phyloP scores from a whole-genome alignment of 2,888 invertebrate genomes.

The Eutolmus rufibarbis region DNA sequence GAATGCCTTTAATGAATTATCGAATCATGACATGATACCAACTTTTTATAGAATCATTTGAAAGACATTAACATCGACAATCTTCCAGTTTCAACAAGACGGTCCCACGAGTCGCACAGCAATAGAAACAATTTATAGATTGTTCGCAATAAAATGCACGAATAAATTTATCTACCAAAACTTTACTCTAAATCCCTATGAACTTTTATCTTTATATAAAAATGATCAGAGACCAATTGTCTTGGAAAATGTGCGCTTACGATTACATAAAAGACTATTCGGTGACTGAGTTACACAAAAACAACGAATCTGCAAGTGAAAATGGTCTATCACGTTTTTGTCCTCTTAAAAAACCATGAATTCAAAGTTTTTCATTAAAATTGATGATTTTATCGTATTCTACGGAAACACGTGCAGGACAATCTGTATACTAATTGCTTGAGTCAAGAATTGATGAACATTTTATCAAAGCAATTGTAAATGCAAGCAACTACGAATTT shows the following conservation, averaged over 20 bases:
- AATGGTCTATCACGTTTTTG: neutral
- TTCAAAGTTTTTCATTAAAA: neutral
- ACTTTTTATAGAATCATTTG: too few species aligned
- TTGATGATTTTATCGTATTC: neutral
- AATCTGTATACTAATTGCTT: neutral
- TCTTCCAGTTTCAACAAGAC: too few species aligned
- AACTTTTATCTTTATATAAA: neutral
- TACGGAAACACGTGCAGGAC: neutral
- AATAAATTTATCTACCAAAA: neutral
- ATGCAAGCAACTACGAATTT: neutral
- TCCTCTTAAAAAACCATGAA: neutral
- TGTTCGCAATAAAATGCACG: too few species aligned
- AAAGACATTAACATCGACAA: too few species aligned
- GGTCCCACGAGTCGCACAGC: too few species aligned
- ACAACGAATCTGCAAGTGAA: neutral
- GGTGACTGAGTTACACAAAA: neutral
- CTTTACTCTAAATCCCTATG: neutral
- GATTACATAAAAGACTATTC: neutral
- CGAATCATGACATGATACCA: too few species aligned
- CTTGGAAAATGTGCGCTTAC: neutral
- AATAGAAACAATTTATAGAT: too few species aligned
- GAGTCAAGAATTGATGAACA: neutral
- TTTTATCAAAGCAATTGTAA: neutral
- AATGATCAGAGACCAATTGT: neutral
- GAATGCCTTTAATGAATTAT: too few species aligned